Percentiles rank a stretch among this genome's conserved stretches.
phyloP scores from a whole-genome alignment of 2,113 vertebrate genomes.

The Platysternon megacephalum region DNA sequence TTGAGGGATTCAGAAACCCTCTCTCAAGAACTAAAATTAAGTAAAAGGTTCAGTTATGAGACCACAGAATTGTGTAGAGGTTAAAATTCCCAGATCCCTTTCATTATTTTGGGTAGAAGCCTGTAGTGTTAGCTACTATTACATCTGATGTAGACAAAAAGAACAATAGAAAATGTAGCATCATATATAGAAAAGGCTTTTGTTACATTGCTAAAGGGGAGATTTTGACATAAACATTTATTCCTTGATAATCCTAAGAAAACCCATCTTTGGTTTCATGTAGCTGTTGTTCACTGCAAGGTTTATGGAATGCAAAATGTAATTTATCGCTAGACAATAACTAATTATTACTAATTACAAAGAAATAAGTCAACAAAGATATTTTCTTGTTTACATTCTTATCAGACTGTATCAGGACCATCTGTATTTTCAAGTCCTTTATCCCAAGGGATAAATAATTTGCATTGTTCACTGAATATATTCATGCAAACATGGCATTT shows the following conservation, averaged over 20 bases:
- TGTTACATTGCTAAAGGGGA: slow-evolving; percentile 41
- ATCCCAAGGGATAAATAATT: slow-evolving; percentile 79
- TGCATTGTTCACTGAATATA: slow-evolving; percentile 72
- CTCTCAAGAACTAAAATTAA: not conserved
- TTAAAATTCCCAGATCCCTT: not conserved
- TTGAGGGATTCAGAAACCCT: not conserved
- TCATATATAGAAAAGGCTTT: not conserved
- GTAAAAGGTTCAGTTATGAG: not conserved
- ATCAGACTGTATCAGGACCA: slow-evolving; percentile 84
- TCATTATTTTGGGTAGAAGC: not conserved
- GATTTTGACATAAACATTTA: not conserved
- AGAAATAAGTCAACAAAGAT: slow-evolving; percentile 86
- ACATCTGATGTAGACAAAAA: not conserved
- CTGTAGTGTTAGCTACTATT: slow-evolving; percentile 28
- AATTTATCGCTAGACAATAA: slow-evolving; percentile 79
- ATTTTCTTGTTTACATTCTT: slow-evolving; percentile 87
- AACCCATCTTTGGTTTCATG: slow-evolving; percentile 54
- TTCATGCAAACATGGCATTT: slow-evolving; percentile 71
- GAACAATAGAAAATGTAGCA: slow-evolving; percentile 9
- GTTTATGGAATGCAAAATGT: slow-evolving; percentile 68
- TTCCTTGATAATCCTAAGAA: slow-evolving; percentile 52
- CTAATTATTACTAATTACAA: slow-evolving; percentile 83
- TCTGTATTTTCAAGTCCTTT: slow-evolving; percentile 81
- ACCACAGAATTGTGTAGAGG: not conserved
- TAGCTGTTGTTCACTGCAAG: slow-evolving; percentile 54